These are phyloP conservation scores for Lasioglossum figueresi DNA, from an alignment of 2,888 invertebrate species.

Conservation along the genomic window DNA sequence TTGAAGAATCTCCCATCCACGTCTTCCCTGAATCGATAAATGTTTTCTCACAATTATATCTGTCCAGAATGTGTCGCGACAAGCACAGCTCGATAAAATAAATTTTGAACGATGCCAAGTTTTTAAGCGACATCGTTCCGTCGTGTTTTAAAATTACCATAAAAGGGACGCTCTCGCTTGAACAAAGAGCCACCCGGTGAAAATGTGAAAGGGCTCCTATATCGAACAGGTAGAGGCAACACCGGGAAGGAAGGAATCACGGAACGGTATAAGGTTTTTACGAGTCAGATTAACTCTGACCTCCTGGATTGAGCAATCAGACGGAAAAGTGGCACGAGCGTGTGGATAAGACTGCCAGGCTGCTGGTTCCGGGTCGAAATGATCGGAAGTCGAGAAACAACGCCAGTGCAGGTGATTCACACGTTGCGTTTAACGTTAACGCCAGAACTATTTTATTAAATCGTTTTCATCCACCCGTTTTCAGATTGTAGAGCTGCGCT, in stretches of 20 bases:
- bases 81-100: no score
- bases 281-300: constrained; percentile 41
- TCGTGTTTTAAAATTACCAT: not conserved
- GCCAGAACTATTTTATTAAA: no score
- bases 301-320: constrained; percentile 46
- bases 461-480: not conserved
- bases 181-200: not conserved
- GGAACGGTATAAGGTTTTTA: constrained; percentile 19
- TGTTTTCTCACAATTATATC: not conserved
- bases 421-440: not conserved
- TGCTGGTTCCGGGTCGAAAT: constrained; percentile 33
- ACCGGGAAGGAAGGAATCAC: constrained; percentile 13
- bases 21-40: not conserved
- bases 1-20: not conserved
- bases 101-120: no score
- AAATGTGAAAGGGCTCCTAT: not conserved
- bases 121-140: no score
- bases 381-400: constrained; percentile 35
- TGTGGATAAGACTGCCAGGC: constrained; percentile 3
- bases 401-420: constrained; percentile 14
- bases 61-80: not conserved
- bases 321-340: constrained; percentile 47
- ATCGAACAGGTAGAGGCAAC: constrained; percentile 17
- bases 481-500: not conserved
- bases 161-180: not conserved